These are phyloP conservation scores for Melanostoma scalare DNA, from an alignment of 2,888 invertebrate genomes.

Conservation along the genomic window DNA sequence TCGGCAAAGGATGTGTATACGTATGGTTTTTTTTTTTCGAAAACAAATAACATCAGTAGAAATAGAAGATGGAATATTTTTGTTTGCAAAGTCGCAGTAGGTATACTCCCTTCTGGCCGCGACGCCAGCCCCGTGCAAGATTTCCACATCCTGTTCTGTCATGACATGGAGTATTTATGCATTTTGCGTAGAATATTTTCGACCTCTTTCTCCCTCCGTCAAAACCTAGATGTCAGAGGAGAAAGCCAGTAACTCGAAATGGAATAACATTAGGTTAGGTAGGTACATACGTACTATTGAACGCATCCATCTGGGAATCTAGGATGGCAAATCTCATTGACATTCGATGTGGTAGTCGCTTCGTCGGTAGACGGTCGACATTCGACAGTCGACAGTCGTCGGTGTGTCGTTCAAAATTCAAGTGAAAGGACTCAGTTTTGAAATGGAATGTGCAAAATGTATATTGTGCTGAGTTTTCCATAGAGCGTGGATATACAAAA, in stretches of 20 bases:
- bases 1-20: background rate
- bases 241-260: slow-evolving; percentile 17
- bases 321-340: slow-evolving; percentile 41
- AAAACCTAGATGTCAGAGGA: background rate
- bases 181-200: slow-evolving; percentile 13
- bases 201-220: background rate
- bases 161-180: slow-evolving; percentile 2
- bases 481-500: slow-evolving; percentile 1
- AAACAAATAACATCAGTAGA: background rate
- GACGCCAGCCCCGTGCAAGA: background rate
- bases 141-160: background rate
- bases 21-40: background rate
- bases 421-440: background rate
- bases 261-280: slow-evolving; percentile 1
- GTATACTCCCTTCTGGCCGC: slow-evolving; percentile 1
- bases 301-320: slow-evolving; percentile 44
- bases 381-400: background rate
- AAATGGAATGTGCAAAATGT: background rate
- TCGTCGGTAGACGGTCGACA: background rate
- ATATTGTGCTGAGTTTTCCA: background rate
- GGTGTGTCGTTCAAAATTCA: slow-evolving; percentile 6
- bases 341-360: slow-evolving; percentile 33
- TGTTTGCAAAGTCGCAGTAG: slow-evolving; percentile 10
- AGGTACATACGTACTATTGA: slow-evolving; percentile 6
- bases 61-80: slow-evolving; percentile 6